These are phyloP conservation scores for Caenorhabditis auriculariae DNA, from an alignment of 2,888 invertebrate species.

Conservation along the genomic window DNA sequence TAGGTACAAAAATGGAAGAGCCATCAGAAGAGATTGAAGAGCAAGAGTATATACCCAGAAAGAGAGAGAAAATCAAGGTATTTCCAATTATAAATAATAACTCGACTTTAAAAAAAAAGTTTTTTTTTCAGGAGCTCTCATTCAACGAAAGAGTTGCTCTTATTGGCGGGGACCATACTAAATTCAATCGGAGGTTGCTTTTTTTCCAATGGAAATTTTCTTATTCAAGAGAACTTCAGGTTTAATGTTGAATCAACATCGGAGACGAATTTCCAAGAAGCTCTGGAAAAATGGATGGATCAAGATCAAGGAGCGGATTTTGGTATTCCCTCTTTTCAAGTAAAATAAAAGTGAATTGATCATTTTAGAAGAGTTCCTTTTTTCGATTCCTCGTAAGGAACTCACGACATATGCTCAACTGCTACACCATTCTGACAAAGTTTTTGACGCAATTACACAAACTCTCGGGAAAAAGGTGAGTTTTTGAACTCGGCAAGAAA, in stretches of 20 bases:
- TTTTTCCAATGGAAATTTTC: neutral
- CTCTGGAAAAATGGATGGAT: slow-evolving; percentile 16
- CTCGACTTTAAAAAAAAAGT: no score
- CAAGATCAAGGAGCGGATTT: slow-evolving; percentile 25
- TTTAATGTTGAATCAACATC: slow-evolving; percentile 14
- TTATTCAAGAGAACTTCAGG: slow-evolving; percentile 2
- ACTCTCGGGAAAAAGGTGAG: slow-evolving; percentile 76
- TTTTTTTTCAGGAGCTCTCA: slow-evolving; percentile 21
- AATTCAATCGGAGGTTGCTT: slow-evolving; percentile 15
- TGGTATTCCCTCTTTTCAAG: slow-evolving; percentile 2
- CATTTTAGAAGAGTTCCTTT: slow-evolving; percentile 72
- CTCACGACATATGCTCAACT: slow-evolving; percentile 81
- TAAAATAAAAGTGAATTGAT: neutral
- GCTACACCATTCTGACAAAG: slow-evolving; percentile 70
- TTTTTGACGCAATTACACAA: slow-evolving; percentile 70
- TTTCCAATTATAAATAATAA: no score
- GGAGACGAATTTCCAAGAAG: slow-evolving; percentile 26
- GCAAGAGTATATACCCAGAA: no score
- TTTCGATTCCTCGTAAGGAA: slow-evolving; percentile 74
- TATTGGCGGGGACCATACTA: slow-evolving; percentile 36
- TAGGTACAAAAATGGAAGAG: no score
- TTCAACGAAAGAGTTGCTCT: slow-evolving; percentile 32
- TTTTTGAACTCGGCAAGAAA: slow-evolving; percentile 16
- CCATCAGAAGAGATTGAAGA: no score
- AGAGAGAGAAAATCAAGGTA: no score